phyloP scores from a whole-genome alignment of 2,797 vertebrate species.

The Cirrhinus molitorella region DNA sequence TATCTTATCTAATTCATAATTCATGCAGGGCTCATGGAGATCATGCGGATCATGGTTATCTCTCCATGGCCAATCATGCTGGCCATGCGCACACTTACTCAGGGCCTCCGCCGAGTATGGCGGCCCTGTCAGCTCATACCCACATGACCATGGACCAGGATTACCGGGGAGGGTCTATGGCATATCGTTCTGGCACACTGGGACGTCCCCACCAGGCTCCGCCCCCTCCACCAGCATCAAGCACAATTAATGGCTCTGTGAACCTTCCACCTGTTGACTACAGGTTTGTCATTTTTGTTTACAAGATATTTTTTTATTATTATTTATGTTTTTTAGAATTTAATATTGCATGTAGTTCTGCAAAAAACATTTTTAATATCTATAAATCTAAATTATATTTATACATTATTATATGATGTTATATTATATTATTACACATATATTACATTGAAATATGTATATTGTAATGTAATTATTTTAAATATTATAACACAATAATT shows the following conservation, averaged over 20 bases:
- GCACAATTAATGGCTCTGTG: slow-evolving; percentile 84
- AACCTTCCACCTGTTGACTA: slow-evolving; percentile 87
- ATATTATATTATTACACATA: too few relatives aligned
- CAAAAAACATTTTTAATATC: background rate
- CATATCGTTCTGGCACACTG: slow-evolving; percentile 86
- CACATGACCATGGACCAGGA: slow-evolving; percentile 86
- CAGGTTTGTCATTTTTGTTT: slow-evolving; percentile 77
- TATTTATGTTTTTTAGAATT: background rate
- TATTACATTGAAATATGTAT: background rate
- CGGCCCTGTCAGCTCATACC: slow-evolving; percentile 80
- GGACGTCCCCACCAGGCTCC: slow-evolving; percentile 92
- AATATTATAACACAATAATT: background rate
- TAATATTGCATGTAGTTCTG: background rate
- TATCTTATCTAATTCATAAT: slow-evolving; percentile 24
- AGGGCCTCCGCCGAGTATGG: slow-evolving; percentile 81
- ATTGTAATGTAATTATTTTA: background rate
- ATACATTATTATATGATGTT: background rate
- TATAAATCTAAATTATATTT: background rate
- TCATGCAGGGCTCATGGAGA: slow-evolving; percentile 88
- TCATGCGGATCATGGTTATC: slow-evolving; percentile 87
- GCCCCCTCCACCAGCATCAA: slow-evolving; percentile 88
- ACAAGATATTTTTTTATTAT: too few relatives aligned
- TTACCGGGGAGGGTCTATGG: slow-evolving; percentile 81
- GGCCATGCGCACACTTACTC: slow-evolving; percentile 86
- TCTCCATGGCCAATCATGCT: slow-evolving; percentile 91